A percentile compares a stretch with the other conserved stretches of the same genome.
Conservation (phyloP, 2,888 invertebrate genomes). For the Chrysolina oricalcia region DNA sequence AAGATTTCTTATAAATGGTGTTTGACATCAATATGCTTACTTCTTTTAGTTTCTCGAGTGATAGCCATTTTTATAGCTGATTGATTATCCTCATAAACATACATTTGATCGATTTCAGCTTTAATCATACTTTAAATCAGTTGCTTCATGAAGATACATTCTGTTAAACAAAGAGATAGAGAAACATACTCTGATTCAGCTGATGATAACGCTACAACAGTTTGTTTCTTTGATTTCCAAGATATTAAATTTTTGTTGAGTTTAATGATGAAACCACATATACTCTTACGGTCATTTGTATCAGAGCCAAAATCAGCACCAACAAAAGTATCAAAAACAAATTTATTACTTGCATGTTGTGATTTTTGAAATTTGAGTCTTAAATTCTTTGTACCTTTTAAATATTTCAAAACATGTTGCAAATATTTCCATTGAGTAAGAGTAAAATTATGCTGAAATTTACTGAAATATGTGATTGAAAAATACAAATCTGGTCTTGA, state of each 20-base stretch:
- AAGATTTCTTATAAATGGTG: conserved; percentile 40
- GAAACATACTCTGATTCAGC: conserved; percentile 50
- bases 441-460: too few relatives aligned
- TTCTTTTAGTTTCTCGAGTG: conserved; percentile 47
- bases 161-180: conserved; percentile 46
- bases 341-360: too few relatives aligned
- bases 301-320: conserved; percentile 51
- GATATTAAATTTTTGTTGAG: conserved; percentile 44
- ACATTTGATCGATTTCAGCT: conserved; percentile 36
- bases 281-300: conserved; percentile 43
- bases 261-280: conserved; percentile 46
- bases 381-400: too few relatives aligned
- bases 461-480: too few relatives aligned
- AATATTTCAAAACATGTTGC: too few relatives aligned
- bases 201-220: conserved; percentile 45
- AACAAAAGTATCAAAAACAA: conserved; percentile 38
- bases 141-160: conserved; percentile 49
- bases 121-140: conserved; percentile 35
- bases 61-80: conserved; percentile 40
- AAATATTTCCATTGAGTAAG: too few relatives aligned
- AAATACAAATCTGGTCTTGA: too few relatives aligned
- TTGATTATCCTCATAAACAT: too few relatives aligned
- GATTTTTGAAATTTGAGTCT: too few relatives aligned
- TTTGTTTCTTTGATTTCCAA: conserved; percentile 51
- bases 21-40: conserved; percentile 48